A percentile compares a stretch with the other conserved stretches of the same genome.
Conservation (phyloP, 2,888 invertebrate genomes). For the Aphodius granarius region DNA sequence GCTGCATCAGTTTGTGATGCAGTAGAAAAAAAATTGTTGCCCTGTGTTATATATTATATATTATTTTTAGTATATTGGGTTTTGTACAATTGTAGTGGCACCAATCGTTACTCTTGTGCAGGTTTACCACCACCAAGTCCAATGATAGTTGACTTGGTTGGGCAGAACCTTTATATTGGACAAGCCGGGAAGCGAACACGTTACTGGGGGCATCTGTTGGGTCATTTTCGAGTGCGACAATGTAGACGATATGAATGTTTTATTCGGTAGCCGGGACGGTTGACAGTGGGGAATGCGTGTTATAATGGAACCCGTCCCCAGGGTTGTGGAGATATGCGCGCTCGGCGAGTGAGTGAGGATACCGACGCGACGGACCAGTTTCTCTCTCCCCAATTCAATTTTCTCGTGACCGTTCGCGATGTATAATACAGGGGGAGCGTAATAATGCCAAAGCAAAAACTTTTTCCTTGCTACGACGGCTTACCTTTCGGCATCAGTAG, state of each 20-base stretch:
- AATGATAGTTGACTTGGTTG: not conserved
- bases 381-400: conserved; percentile 42
- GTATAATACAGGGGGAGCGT: conserved; percentile 38
- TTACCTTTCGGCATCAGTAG: not conserved
- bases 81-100: no score
- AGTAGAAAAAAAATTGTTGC: no score
- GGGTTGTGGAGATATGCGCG: conserved; percentile 40
- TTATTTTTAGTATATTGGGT: no score
- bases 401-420: conserved; percentile 41
- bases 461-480: conserved; percentile 21
- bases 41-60: no score
- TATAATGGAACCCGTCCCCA: conserved; percentile 42
- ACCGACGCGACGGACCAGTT: conserved; percentile 23
- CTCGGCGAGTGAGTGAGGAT: conserved; percentile 42
- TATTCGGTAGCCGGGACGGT: conserved; percentile 37
- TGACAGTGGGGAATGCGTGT: conserved; percentile 40
- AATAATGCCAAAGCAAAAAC: conserved; percentile 31
- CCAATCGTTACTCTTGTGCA: not conserved
- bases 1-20: no score
- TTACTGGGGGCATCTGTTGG: conserved; percentile 33
- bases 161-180: not conserved
- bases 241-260: conserved; percentile 43
- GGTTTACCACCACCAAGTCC: no score
- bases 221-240: conserved; percentile 37
- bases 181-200: not conserved